Percentiles rank a stretch among this genome's conserved stretches.
These are phyloP conservation scores for Indicator indicator DNA, from an alignment of 2,113 vertebrate species.

Conservation along the genomic window DNA sequence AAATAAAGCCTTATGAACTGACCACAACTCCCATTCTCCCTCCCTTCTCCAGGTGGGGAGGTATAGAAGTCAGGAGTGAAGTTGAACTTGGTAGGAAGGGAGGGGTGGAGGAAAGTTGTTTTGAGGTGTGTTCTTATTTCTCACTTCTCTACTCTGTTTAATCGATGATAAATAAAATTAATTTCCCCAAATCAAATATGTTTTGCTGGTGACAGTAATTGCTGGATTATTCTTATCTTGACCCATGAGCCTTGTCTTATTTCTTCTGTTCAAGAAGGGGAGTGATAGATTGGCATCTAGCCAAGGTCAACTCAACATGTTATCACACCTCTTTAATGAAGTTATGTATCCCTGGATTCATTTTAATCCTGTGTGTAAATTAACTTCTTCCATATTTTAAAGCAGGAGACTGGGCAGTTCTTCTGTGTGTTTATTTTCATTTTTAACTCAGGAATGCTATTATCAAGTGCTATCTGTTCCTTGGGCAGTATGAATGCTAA, in stretches of 20 bases:
- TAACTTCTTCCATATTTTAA: not conserved
- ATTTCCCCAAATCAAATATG: not conserved
- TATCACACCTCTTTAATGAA: not conserved
- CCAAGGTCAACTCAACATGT: not conserved
- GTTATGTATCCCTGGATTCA: not conserved
- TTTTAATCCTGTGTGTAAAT: not conserved
- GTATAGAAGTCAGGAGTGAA: not conserved
- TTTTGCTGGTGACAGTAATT: fast-evolving
- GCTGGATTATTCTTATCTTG: too few species aligned
- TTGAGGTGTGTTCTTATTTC: not conserved
- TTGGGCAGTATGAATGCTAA: not conserved
- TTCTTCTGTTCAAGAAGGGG: not conserved
- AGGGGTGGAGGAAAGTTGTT: not conserved
- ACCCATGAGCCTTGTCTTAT: too few species aligned
- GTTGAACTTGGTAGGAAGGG: not conserved
- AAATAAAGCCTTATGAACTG: not conserved
- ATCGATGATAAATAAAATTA: not conserved
- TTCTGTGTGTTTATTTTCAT: not conserved
- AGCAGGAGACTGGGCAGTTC: not conserved
- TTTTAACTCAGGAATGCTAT: not conserved
- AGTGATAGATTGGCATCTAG: not conserved
- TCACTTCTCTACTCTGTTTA: not conserved
- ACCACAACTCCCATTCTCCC: fast-evolving
- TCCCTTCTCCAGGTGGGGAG: not conserved
- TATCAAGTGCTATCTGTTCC: not conserved